Conservation (phyloP, 2,888 invertebrate genomes). For the Cerceris ruficornis region DNA sequence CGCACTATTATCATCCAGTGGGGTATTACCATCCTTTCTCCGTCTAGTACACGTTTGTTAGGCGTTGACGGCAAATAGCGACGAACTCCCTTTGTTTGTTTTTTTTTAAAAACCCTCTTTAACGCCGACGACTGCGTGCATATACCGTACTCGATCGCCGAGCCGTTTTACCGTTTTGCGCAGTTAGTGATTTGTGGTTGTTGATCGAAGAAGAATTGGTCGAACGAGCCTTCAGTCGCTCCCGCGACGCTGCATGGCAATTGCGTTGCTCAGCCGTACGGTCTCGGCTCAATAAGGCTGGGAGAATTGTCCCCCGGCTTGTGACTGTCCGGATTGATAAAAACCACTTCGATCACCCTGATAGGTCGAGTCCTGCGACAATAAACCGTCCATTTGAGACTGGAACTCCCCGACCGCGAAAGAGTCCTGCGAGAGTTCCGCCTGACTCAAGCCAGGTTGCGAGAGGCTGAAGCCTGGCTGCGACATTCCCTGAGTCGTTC, state of each 20-base stretch:
- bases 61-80: conserved; percentile 48
- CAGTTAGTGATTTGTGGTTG: conserved; percentile 76
- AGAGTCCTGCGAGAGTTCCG: conserved; percentile 91
- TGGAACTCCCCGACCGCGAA: conserved; percentile 92
- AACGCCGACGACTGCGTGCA: conserved; percentile 72
- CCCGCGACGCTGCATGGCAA: conserved; percentile 81
- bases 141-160: conserved; percentile 74
- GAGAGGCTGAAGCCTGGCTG: conserved; percentile 87
- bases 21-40: conserved; percentile 34
- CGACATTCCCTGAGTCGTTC: conserved; percentile 86
- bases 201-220: conserved; percentile 79
- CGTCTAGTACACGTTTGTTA: conserved; percentile 37
- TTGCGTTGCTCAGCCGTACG: conserved; percentile 80
- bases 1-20: conserved; percentile 41
- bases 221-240: conserved; percentile 81
- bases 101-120: conserved; percentile 62
- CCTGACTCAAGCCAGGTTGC: conserved; percentile 87
- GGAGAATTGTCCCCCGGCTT: conserved; percentile 85
- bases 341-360: conserved; percentile 86
- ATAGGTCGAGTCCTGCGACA: conserved; percentile 96
- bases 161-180: conserved; percentile 77
- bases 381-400: conserved; percentile 96
- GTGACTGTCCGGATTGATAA: conserved; percentile 83
- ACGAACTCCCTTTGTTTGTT: conserved; percentile 50
- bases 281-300: conserved; percentile 86